Evolutionary conservation across 2,888 invertebrate genomes (phyloP), one percentile per base, ranked within the genome.

Genomic region (Athalia cordata): DNA sequence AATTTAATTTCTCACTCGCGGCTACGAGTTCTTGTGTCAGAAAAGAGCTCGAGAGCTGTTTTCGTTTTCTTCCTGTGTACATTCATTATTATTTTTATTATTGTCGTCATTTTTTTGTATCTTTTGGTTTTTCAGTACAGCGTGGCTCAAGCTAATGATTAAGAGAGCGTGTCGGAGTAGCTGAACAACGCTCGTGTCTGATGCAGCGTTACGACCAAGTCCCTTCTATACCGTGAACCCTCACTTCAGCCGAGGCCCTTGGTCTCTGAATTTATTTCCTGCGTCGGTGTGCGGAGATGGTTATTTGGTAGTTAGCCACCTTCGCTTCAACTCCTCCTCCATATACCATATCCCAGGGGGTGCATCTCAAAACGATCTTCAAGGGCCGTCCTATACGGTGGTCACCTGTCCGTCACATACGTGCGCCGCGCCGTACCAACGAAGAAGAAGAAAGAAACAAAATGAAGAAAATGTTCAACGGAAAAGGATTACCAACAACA

Each of bases 1-100:
- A 87, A 88, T 88, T 87, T 86, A 87, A 88, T 88, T 87, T 87
- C 82, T 84, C 82, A 88, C 88, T 88, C 83, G 84, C 85, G 88
- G 88, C 88, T 84, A 86, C 85, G 78, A 79, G 78, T 81, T 81
- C 82, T 29, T 29, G 29, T 13, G 45, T 45, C 72, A n/a, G 45
- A 72, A 47, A 47, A 72, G 55, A 57, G 15, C n/a, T 11, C 3
- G 43, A 43, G 45, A 29, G 29, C 29, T 29, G 29, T 29, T 29
- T 29, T 29, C 29, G 29, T 29, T 29, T 29, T 29, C 29, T 29
- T 29, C 29, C 29, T 29, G 29, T 29, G 29, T 29, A 29, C 29
- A 29, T 29, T 29, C 29, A 29, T 29, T 29, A 29, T 29, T 29
- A 29, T 29, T 29, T 2, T 29, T 29, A 29, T 29, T 29, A 29